Evolutionary conservation across 2,113 vertebrate genomes (phyloP), one percentile per base, ranked within the genome.

Genomic region (Bufo gargarizans): DNA sequence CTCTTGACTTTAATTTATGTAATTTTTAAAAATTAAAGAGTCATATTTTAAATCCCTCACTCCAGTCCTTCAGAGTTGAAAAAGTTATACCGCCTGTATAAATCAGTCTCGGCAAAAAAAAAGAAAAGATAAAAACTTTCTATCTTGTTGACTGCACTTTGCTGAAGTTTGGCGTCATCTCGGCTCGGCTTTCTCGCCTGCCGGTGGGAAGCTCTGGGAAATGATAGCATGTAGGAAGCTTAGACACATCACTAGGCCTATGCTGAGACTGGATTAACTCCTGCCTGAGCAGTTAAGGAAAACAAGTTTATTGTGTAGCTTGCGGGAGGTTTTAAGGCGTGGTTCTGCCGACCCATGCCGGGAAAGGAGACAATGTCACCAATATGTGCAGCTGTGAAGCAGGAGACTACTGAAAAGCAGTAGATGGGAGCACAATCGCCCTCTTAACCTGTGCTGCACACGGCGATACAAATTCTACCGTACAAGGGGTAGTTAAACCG

Each of bases 11-110:
- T 95, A 96, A 95, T 95, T 95, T 95, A 96, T 95, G 94, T 93
- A 95, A 94, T 96, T 96, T 94, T 58, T 47, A 94, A 95, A 96
- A 95, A 96, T 95, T 94, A 94, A 95, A 94, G 90, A 94, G 93
- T 94, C 93, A 81, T 94, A 94, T 93, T 93, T 95, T 93, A 95
- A 94, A 94, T 90, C 91, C 93, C 91, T 91, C 49, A 93, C 91
- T 90, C 91, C 92, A 91, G 92, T 93, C 92, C 91, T 94, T 94
- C 92, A 90, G 91, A 92, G 87, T 83, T 89, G 92, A 95, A 93
- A 95, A 95, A 94, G 93, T 95, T 93, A 92, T 61, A 91, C 89
- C 86, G 92, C 92, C 94, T 94, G 93, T 93, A 94, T 94, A 95
- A 94, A 95, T 94, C 93, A 95, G 17, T 91, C 65, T 10, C 78